phyloP scores from a whole-genome alignment of 2,113 vertebrate genomes.

The Cranoglanis bouderius region DNA sequence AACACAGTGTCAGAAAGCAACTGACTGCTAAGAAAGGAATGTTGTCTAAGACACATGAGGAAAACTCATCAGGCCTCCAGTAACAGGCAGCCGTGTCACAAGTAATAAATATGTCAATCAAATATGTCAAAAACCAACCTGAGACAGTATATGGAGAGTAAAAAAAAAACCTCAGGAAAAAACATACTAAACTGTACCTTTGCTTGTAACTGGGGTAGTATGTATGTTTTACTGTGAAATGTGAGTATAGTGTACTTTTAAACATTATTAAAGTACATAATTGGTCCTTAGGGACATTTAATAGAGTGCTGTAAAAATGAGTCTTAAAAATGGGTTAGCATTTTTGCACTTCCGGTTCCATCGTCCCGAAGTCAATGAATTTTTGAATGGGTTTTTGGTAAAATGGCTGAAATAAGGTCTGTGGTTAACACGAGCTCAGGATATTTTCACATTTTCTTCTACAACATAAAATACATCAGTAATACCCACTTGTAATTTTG shows the following conservation, averaged over 20 bases:
- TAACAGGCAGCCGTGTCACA: conserved; percentile 23
- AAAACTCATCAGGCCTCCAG: conserved; percentile 26
- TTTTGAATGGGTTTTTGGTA: no score
- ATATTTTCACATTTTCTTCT: no score
- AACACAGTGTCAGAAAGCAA: neutral
- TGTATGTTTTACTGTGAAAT: neutral
- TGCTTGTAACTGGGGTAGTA: neutral
- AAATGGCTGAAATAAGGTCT: no score
- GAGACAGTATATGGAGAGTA: neutral
- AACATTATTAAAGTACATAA: neutral
- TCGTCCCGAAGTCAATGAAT: no score
- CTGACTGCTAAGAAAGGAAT: conserved; percentile 38
- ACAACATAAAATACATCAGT: no score
- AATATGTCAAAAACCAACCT: neutral
- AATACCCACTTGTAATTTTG: no score
- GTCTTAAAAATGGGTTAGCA: no score
- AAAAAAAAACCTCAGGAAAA: neutral
- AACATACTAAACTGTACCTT: neutral
- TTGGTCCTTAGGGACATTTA: neutral
- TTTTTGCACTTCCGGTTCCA: no score
- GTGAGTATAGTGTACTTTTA: neutral
- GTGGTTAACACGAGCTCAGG: no score
- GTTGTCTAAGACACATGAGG: conserved; percentile 1
- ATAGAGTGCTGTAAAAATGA: no score
- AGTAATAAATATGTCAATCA: conserved; percentile 31